Base-by-base conservation (phyloP, 2,888 invertebrate genomes). In the Acleris laterana region DNA sequence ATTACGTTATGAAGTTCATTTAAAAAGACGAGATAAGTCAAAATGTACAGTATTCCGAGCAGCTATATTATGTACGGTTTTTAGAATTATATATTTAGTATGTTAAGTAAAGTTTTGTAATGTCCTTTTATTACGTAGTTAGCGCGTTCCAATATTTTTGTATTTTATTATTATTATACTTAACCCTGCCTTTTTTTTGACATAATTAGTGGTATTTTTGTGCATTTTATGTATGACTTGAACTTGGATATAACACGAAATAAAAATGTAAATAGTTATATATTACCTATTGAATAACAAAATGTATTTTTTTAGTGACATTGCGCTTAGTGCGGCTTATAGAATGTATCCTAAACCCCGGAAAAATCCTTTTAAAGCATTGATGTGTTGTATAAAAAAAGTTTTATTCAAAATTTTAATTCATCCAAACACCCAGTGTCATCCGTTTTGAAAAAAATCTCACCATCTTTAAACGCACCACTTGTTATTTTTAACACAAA, bases 401-500 rank as follows among this genome's bases (percentile, higher is more conserved):
- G 28, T 55, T 49, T 56, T 22, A 28, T 32, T 38, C 20, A 61
- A 52, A 63, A 62, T 49, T 50, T 17, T 28, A 28, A 51, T 20
- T 20, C 50, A 52, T 19, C 44, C 38, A 1, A 48, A 65, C 13
- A 59, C 49, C 50, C 50, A 46, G 32, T 49, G 44, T 49, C 58
- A 25, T 49, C 32, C 49, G 25, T 59, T 57, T 65, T 48, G 44
- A 22, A 58, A 38, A 11, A 51, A 62, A 56, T 57, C 46, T 66
- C 66, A 66, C 66, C 51, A 57, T 62, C 60, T 32, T 59, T 60
- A 60, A 64, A 82, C 85, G 88, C 91, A 91, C 90, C 89, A 90
- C 90, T 90, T 91, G 90, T 91, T 89, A 88, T 86, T 46, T 38
- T 80, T 75, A 77, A 77, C 73, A 78, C 79, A 75, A 75, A 77